Evolutionary conservation across 2,113 vertebrate genomes (phyloP).

Genomic region (Phocoena sinus): DNA sequence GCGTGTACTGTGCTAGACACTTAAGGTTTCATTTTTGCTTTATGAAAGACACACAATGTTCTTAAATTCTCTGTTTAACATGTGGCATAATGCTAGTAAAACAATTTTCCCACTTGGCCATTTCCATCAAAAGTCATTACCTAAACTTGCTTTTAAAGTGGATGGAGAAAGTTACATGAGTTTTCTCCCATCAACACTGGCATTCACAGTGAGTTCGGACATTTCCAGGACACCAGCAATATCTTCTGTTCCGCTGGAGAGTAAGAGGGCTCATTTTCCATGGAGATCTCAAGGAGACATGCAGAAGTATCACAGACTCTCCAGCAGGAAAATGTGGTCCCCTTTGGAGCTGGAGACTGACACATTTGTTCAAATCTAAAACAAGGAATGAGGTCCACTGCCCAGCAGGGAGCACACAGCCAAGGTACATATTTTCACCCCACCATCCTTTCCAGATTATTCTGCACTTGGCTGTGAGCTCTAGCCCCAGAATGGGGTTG

Average conservation of each 20-base stretch:
- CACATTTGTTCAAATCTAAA: slow-evolving; percentile 61
- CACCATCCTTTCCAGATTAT: slow-evolving; percentile 70
- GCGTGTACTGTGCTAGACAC: not conserved
- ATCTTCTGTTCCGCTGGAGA: not conserved
- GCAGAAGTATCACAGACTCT: not conserved
- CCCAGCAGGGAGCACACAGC: slow-evolving; percentile 59
- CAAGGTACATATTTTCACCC: slow-evolving; percentile 77
- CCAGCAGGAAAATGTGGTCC: not conserved
- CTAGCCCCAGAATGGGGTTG: slow-evolving; percentile 64
- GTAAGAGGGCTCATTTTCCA: not conserved
- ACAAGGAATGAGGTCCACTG: slow-evolving; percentile 55
- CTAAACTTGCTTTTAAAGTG: slow-evolving; percentile 23
- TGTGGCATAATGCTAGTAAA: not conserved
- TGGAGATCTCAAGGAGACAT: not conserved
- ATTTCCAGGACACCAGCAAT: not conserved
- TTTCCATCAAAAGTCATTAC: not conserved
- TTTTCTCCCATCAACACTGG: not conserved
- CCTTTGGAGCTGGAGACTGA: slow-evolving; percentile 21
- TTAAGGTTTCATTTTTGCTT: not conserved
- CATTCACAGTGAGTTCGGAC: not conserved
- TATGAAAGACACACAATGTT: not conserved
- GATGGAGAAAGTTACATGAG: not conserved
- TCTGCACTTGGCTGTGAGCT: slow-evolving; percentile 76
- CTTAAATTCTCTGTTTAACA: slow-evolving; percentile 28
- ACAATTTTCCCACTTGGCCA: slow-evolving; percentile 6